Conservation (phyloP, 1,140 invertebrate genomes). For the Zaprionus inermis region DNA sequence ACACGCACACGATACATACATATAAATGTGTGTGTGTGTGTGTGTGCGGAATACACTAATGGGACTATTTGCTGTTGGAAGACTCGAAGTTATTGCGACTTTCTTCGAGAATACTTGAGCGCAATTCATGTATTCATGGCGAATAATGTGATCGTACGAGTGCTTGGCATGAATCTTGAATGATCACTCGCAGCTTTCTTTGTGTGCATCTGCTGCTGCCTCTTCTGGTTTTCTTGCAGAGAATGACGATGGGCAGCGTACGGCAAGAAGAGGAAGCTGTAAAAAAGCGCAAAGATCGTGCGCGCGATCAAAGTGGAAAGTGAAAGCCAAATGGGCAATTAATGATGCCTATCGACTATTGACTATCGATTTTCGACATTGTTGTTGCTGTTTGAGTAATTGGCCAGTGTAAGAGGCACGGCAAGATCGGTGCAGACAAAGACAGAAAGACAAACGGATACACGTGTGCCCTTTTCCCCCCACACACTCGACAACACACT, state of each 20-base stretch:
- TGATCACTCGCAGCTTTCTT: constrained; percentile 8
- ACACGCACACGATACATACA: not conserved
- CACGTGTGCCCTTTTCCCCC: constrained; percentile 35
- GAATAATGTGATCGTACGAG: not conserved
- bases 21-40: not conserved
- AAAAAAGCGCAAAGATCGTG: constrained; percentile 16
- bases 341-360: constrained; percentile 38
- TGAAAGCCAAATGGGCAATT: constrained; percentile 55
- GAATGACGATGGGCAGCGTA: not conserved
- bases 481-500: not conserved
- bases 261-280: not conserved
- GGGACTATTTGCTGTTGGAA: not conserved
- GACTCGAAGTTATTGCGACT: constrained; percentile 3
- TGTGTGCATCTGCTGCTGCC: not conserved
- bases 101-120: constrained; percentile 3
- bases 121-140: constrained; percentile 8
- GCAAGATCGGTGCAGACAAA: not conserved
- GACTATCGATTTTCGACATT: constrained; percentile 27
- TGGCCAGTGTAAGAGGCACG: constrained; percentile 13
- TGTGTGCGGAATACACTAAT: not conserved
- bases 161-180: not conserved
- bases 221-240: constrained; percentile 5
- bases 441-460: constrained; percentile 14
- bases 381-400: constrained; percentile 25
- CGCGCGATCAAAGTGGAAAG: constrained; percentile 48